phyloP scores from a whole-genome alignment of 2,888 invertebrate genomes.

The Erynnis tages region DNA sequence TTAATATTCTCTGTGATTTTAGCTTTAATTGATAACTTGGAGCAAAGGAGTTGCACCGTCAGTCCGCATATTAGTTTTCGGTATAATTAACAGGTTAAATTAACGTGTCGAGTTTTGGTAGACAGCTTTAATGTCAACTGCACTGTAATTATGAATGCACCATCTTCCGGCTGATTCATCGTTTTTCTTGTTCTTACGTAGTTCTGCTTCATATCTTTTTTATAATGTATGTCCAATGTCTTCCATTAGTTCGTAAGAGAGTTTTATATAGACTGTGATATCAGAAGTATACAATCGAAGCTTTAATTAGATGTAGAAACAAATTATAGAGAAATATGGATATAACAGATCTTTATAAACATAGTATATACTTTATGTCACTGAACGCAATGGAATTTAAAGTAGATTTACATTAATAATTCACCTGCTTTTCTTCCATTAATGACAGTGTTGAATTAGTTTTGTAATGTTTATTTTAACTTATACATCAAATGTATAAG shows the following conservation, averaged over 20 bases:
- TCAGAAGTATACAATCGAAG: slow-evolving; percentile 54
- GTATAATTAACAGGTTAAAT: slow-evolving; percentile 58
- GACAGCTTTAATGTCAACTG: slow-evolving; percentile 76
- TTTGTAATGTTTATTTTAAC: slow-evolving; percentile 15
- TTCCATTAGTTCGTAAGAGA: slow-evolving; percentile 64
- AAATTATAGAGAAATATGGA: slow-evolving; percentile 20
- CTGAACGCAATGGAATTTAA: slow-evolving; percentile 19
- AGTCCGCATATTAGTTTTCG: slow-evolving; percentile 54
- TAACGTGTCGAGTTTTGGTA: slow-evolving; percentile 75
- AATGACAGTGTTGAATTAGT: background rate
- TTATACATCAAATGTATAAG: slow-evolving; percentile 29
- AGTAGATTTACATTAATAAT: slow-evolving; percentile 16
- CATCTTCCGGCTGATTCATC: slow-evolving; percentile 51
- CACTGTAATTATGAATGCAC: slow-evolving; percentile 76
- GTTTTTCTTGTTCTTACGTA: slow-evolving; percentile 29
- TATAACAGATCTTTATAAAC: slow-evolving; percentile 6
- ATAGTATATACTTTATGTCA: slow-evolving; percentile 11
- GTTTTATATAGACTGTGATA: slow-evolving; percentile 64
- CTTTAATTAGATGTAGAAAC: slow-evolving; percentile 60
- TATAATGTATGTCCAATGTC: slow-evolving; percentile 47
- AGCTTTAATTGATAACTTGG: slow-evolving; percentile 25
- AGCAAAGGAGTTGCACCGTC: slow-evolving; percentile 41
- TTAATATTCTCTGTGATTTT: slow-evolving; percentile 31
- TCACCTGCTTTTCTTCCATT: slow-evolving; percentile 4
- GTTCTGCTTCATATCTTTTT: slow-evolving; percentile 25